Percentiles rank a stretch among this genome's conserved stretches.
These are phyloP conservation scores for Linyphia triangularis DNA, from an alignment of 2,888 invertebrate genomes.

Conservation along the genomic window DNA sequence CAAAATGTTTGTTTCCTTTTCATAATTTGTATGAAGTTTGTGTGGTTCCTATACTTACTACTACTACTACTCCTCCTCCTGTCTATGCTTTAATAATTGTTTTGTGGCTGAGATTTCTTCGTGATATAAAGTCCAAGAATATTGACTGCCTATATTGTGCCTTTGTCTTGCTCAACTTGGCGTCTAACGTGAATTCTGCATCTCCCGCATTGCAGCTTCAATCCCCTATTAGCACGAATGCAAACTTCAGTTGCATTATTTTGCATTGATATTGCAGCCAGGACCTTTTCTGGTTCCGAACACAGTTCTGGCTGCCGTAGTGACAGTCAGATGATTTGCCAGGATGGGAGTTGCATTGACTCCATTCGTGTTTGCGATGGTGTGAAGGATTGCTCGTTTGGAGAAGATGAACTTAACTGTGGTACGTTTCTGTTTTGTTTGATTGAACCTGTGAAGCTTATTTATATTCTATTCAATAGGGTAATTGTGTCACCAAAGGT, in stretches of 20 bases:
- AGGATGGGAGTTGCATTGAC: constrained; percentile 76
- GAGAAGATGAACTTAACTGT: constrained; percentile 76
- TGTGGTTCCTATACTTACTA: no score
- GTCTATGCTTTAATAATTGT: no score
- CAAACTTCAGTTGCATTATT: not conserved
- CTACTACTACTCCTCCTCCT: no score
- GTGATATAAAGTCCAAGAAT: no score
- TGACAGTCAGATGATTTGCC: constrained; percentile 75
- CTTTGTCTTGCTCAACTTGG: not conserved
- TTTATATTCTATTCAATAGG: no score
- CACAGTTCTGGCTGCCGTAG: constrained; percentile 61
- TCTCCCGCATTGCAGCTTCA: not conserved
- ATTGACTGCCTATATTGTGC: not conserved
- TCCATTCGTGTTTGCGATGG: constrained; percentile 75
- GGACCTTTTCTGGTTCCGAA: not conserved
- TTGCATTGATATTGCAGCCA: constrained; percentile 9
- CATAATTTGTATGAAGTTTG: no score
- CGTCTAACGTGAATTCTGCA: not conserved
- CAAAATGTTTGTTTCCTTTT: no score
- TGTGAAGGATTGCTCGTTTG: constrained; percentile 76
- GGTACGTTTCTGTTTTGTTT: constrained; percentile 63
- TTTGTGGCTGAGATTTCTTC: no score
- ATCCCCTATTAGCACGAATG: not conserved
- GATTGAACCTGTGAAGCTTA: no score
- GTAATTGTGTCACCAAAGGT: no score